Evolutionary conservation across 2,888 invertebrate species (phyloP).

Genomic region (Eubasilissa splendida): DNA sequence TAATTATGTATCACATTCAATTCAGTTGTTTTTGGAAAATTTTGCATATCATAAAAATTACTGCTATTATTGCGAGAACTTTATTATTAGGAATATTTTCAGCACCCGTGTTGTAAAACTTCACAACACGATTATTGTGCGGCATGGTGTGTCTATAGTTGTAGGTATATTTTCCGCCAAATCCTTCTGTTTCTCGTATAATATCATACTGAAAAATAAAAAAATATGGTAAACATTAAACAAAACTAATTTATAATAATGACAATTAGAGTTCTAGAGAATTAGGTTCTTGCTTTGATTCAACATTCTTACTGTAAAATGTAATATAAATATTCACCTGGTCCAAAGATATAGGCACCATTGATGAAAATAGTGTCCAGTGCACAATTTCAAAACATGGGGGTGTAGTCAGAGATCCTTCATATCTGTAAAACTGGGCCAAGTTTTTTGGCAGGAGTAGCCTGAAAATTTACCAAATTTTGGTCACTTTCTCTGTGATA

Average conservation of each 20-base stretch:
- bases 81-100: too few relatives aligned
- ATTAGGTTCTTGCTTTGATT: too few relatives aligned
- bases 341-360: slow-evolving; percentile 64
- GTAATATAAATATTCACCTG: slow-evolving; percentile 64
- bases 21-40: neutral
- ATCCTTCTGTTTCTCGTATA: slow-evolving; percentile 58
- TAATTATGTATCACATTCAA: neutral
- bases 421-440: slow-evolving; percentile 76
- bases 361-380: slow-evolving; percentile 76
- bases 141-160: slow-evolving; percentile 69
- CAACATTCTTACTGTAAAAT: neutral
- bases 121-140: slow-evolving; percentile 62
- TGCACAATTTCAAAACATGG: slow-evolving; percentile 81
- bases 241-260: too few relatives aligned
- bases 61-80: neutral
- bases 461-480: slow-evolving; percentile 60
- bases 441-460: slow-evolving; percentile 73
- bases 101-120: slow-evolving; percentile 23
- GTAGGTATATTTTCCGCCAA: slow-evolving; percentile 59
- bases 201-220: slow-evolving; percentile 60
- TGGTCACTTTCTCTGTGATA: neutral
- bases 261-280: too few relatives aligned
- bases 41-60: neutral
- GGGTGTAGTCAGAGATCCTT: slow-evolving; percentile 84
- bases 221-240: neutral